These are phyloP conservation scores for Microplitis mediator DNA, from an alignment of 1,140 invertebrate genomes.

Conservation along the genomic window DNA sequence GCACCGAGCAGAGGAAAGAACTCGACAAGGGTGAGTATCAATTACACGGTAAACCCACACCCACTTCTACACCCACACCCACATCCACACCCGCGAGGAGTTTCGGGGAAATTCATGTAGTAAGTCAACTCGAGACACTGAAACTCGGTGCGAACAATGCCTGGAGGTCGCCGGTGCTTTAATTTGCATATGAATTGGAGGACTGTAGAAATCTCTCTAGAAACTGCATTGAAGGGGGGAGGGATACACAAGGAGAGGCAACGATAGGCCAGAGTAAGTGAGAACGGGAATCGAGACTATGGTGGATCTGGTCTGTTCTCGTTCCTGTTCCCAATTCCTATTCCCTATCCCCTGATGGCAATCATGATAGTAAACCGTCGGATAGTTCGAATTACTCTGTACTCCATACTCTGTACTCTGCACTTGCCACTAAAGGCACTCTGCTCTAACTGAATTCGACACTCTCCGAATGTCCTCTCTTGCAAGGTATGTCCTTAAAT, in stretches of 20 bases:
- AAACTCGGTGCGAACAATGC: conserved; percentile 55
- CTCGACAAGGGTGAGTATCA: conserved; percentile 51
- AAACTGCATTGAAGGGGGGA: neutral
- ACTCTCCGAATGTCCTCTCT: neutral
- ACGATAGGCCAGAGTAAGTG: neutral
- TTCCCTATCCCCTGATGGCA: conserved; percentile 4
- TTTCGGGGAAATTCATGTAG: conserved; percentile 60
- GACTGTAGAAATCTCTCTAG: neutral
- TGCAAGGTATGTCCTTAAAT: conserved; percentile 37
- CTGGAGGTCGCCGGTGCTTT: conserved; percentile 47
- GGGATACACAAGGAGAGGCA: neutral
- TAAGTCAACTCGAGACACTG: conserved; percentile 58
- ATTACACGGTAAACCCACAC: conserved; percentile 48
- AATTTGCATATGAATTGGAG: conserved; percentile 62
- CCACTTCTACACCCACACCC: too few relatives aligned
- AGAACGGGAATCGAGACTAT: conserved; percentile 2
- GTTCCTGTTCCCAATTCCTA: neutral
- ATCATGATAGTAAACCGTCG: conserved; percentile 3
- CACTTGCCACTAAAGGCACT: too few relatives aligned
- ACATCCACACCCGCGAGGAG: conserved; percentile 37
- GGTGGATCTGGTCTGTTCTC: neutral
- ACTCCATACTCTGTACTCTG: too few relatives aligned
- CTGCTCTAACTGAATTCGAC: conserved; percentile 12
- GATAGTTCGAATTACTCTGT: conserved; percentile 43
- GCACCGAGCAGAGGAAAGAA: conserved; percentile 7